Base-by-base conservation (phyloP, 2,888 invertebrate genomes). In the Autographa gamma region DNA sequence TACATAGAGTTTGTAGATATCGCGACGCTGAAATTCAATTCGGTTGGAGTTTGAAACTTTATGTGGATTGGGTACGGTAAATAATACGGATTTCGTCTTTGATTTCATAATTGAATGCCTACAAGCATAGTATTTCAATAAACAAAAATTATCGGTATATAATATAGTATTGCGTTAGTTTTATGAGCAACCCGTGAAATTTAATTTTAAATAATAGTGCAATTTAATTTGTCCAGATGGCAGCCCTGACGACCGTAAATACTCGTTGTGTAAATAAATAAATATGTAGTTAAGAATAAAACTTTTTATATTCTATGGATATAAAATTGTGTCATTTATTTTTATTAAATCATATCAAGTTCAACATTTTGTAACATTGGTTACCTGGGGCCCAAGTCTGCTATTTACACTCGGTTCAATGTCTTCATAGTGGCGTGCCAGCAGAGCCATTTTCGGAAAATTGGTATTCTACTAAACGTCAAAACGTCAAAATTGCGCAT, bases 191-290 rank as follows among this genome's bases (percentile, higher is more conserved):
- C 6, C 62, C 2, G 14, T 63, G 18, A 54, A 63, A 63, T 63
- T 52, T n/a, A 13, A 54, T 63, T 18, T 18, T 31, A 18, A 41
- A 25, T 18, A 43, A 32, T 32, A 48, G 32, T 48, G n/a, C 11
- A 43, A 60, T 8, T 4, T n/a, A 25, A 14, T 32, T 0, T 9
- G 18, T 0, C 5, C 8, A n/a, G 3, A 63, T 69, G 66, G 2
- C 79, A 80, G n/a, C 80, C 80, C 80, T 80, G 64, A 48, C 60
- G 60, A 19, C 32, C 25, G 48, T 60, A 71, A 73, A 79, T 76
- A 77, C 63, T 56, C 31, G 64, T 60, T 60, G 62, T 73, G 60
- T 63, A 71, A 77, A 80, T 72, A 73, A 56, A 54, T 60, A 63
- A 69, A 76, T 60, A 62, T 69, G 48, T 69, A 78, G 59, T 60